Evolutionary conservation across 2,113 vertebrate genomes (phyloP).

Genomic region (Paraplagusia blochii): DNA sequence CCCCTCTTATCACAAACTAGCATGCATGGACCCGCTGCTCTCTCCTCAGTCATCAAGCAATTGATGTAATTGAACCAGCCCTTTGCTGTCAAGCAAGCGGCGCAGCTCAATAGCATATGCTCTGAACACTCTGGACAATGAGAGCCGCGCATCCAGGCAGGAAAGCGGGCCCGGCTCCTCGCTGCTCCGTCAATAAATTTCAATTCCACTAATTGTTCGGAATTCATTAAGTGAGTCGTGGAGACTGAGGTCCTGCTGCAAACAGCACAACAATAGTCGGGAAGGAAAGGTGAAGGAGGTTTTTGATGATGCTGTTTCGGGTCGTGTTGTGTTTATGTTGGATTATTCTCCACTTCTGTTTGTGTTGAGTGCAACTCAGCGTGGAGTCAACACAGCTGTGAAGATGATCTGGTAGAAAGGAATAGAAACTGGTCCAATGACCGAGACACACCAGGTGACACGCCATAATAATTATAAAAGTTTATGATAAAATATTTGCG

Average conservation of each 20-base stretch:
- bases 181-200: conserved; percentile 94
- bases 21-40: conserved; percentile 91
- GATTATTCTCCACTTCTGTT: conserved; percentile 42
- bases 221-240: conserved; percentile 79
- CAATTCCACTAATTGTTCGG: conserved; percentile 96
- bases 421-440: too few species aligned
- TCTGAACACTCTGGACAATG: conserved; percentile 86
- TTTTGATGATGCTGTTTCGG: conserved; percentile 35
- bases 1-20: conserved; percentile 91
- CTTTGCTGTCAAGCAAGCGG: conserved; percentile 81
- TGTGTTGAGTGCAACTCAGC: conserved; percentile 13
- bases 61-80: conserved; percentile 92
- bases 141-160: conserved; percentile 78
- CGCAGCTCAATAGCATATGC: conserved; percentile 79
- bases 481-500: too few species aligned
- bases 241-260: conserved; percentile 73
- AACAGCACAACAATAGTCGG: conserved; percentile 69
- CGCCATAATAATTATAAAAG: too few species aligned
- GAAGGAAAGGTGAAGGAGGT: conserved; percentile 47
- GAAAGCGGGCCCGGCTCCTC: conserved; percentile 64
- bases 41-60: conserved; percentile 90
- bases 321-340: conserved; percentile 18
- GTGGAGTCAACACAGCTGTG: too few species aligned
- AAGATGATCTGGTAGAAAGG: too few species aligned
- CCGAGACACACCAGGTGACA: too few species aligned